These are phyloP conservation scores for Microtus ochrogaster DNA, from an alignment of 2,113 vertebrate genomes.

Conservation along the genomic window DNA sequence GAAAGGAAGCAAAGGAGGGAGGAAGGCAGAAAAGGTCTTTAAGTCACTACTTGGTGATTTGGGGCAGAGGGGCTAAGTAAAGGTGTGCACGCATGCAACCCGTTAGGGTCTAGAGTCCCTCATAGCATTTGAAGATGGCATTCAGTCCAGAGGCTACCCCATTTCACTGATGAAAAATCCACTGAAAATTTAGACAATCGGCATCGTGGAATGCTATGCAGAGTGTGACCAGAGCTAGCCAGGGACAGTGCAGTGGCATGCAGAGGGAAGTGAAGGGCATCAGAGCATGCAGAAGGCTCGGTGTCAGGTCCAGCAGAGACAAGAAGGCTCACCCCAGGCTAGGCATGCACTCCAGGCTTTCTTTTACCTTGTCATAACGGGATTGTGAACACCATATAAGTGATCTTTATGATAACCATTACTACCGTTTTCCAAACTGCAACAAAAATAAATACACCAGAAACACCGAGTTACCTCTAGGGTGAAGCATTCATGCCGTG, in stretches of 20 bases:
- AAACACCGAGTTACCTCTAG: constrained; percentile 83
- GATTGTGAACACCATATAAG: constrained; percentile 93
- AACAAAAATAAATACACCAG: constrained; percentile 91
- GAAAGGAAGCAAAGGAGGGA: neutral
- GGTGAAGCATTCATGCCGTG: constrained; percentile 71
- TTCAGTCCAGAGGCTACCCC: neutral
- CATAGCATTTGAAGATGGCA: constrained; percentile 45
- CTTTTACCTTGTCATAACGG: constrained; percentile 94
- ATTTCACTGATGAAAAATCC: neutral
- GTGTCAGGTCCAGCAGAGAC: constrained; percentile 8
- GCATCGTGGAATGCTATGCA: neutral
- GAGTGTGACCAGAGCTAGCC: constrained; percentile 9
- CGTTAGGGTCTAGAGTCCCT: neutral
- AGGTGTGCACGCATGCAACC: constrained; percentile 3
- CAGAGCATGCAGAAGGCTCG: constrained; percentile 68
- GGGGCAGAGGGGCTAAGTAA: neutral
- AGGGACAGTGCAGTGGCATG: constrained; percentile 56
- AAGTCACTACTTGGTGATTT: neutral
- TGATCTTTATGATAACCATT: constrained; percentile 98
- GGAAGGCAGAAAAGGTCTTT: neutral
- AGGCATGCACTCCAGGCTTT: constrained; percentile 82
- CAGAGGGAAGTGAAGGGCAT: constrained; percentile 59
- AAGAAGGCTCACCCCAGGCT: neutral
- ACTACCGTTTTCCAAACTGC: constrained; percentile 97
- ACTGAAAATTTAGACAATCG: neutral